Conservation (phyloP, 2,888 invertebrate species). For the Plusia festucae region DNA sequence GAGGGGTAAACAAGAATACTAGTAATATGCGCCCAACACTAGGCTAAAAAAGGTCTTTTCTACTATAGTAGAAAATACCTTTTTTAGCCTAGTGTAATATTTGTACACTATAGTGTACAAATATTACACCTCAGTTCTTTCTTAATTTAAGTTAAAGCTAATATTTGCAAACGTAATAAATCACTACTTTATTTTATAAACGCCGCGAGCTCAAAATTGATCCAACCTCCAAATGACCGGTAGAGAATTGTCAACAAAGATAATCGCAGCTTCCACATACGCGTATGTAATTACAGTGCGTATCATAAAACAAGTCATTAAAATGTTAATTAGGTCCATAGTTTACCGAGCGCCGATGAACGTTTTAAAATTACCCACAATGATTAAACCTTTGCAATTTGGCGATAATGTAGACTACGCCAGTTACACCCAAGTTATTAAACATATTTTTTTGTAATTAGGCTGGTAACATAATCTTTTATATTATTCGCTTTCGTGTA, state of each 20-base stretch:
- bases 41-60: too few species aligned
- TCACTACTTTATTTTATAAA: neutral
- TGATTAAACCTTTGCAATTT: constrained; percentile 52
- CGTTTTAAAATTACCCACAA: constrained; percentile 52
- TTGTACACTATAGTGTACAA: too few species aligned
- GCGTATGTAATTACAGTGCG: constrained; percentile 59
- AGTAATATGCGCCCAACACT: too few species aligned
- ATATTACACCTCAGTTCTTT: too few species aligned
- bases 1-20: too few species aligned
- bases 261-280: constrained; percentile 26
- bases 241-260: constrained; percentile 32
- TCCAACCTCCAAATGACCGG: neutral
- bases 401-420: constrained; percentile 28
- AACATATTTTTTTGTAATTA: constrained; percentile 37
- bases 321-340: constrained; percentile 66
- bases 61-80: too few species aligned
- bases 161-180: too few species aligned
- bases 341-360: constrained; percentile 57
- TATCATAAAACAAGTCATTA: constrained; percentile 67
- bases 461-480: neutral
- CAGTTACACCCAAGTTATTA: constrained; percentile 14
- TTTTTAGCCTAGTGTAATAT: too few species aligned
- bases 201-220: neutral
- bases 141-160: neutral
- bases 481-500: neutral